Evolutionary conservation across 2,888 invertebrate genomes (phyloP).

Genomic region (Aspidiotus rigidus): DNA sequence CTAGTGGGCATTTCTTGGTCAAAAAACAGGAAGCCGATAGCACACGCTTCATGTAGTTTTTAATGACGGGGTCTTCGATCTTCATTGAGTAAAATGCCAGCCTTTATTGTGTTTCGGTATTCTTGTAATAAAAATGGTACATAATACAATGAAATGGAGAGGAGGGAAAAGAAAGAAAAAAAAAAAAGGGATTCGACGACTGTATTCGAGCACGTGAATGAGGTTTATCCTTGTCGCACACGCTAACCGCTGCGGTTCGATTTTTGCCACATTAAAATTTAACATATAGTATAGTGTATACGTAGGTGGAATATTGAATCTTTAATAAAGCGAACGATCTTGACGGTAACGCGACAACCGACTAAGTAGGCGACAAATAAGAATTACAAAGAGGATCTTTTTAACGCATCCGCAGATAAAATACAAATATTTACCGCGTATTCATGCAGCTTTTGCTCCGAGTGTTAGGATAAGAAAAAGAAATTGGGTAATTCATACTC

Average conservation of each 20-base stretch:
- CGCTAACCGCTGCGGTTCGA: not conserved
- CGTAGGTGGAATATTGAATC: conserved; percentile 29
- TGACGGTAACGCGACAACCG: not conserved
- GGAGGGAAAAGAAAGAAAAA: not conserved
- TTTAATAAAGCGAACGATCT: conserved; percentile 21
- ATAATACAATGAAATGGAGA: too few relatives aligned
- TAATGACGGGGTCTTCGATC: conserved; percentile 18
- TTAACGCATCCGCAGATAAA: not conserved
- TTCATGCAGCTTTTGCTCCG: not conserved
- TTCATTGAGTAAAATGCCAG: conserved; percentile 32
- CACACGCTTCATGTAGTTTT: conserved; percentile 30
- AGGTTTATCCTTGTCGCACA: conserved; percentile 16
- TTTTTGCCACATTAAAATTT: conserved; percentile 1
- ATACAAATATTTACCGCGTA: not conserved
- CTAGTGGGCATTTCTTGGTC: conserved; percentile 33
- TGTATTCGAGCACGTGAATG: conserved; percentile 30
- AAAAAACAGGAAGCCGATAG: conserved; percentile 34
- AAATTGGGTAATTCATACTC: too few relatives aligned
- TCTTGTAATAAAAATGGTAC: conserved; percentile 26
- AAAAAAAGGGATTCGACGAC: conserved; percentile 25
- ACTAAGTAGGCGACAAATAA: not conserved
- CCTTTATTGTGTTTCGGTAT: conserved; percentile 31
- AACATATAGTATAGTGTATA: conserved; percentile 16
- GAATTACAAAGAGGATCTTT: not conserved
- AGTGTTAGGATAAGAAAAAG: too few relatives aligned